phyloP scores from a whole-genome alignment of 2,888 invertebrate genomes.

The Drosophila paranaensis region DNA sequence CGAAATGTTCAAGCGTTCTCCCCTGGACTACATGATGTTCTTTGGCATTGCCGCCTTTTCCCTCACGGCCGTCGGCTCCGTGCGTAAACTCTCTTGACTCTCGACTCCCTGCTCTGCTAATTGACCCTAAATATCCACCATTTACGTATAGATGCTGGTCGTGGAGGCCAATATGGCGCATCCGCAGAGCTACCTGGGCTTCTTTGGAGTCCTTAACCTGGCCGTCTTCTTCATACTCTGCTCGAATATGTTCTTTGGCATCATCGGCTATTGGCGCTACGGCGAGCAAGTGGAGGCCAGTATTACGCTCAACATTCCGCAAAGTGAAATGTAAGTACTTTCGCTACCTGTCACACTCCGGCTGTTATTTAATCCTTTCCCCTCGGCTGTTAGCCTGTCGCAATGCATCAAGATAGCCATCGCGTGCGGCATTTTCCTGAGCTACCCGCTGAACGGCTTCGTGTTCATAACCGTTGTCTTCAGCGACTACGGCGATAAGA shows the following conservation, averaged over 20 bases:
- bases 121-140: neutral
- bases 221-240: constrained; percentile 93
- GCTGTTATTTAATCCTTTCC: neutral
- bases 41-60: constrained; percentile 96
- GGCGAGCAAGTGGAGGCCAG: constrained; percentile 90
- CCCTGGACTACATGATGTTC: constrained; percentile 89
- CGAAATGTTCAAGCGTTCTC: constrained; percentile 80
- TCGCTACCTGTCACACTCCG: neutral
- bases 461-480: constrained; percentile 98
- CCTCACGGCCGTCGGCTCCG: constrained; percentile 92
- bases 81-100: constrained; percentile 84
- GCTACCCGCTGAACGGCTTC: constrained; percentile 97
- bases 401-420: constrained; percentile 92
- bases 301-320: constrained; percentile 94
- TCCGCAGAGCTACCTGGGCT: constrained; percentile 94
- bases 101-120: too few relatives aligned
- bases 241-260: constrained; percentile 92
- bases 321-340: constrained; percentile 87
- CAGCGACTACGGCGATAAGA: constrained; percentile 78
- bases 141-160: constrained; percentile 91
- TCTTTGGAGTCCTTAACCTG: constrained; percentile 93
- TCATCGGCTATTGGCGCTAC: constrained; percentile 95
- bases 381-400: constrained; percentile 86
- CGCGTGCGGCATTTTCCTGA: constrained; percentile 93
- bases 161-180: constrained; percentile 97